A percentile compares a stretch with the other conserved stretches of the same genome.
Evolutionary conservation across 53 echinoderm and acorn worm species (phyloP).

Genomic region (Henricia sp.): DNA sequence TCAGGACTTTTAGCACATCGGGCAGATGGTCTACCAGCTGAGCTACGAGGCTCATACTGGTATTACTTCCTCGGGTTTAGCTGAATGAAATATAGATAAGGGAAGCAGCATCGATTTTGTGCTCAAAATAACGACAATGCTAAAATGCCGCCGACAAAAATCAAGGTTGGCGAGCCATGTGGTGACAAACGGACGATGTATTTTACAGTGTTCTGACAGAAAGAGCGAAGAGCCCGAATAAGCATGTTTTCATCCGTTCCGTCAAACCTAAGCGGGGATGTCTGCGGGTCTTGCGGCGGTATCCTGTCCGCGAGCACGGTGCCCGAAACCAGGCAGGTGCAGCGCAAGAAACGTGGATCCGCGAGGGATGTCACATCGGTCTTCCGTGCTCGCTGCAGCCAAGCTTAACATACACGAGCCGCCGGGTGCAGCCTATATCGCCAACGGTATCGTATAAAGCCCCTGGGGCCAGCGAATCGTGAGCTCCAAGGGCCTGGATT

Average conservation of each 20-base stretch:
- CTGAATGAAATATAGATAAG: no score
- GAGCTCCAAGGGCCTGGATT: conserved; percentile 5
- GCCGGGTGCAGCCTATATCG: conserved; percentile 29
- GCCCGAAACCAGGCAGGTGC: conserved; percentile 26
- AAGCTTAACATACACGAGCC: conserved; percentile 58
- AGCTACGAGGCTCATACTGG: no score
- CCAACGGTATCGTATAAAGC: not conserved
- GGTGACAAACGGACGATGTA: not conserved
- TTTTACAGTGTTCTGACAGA: not conserved
- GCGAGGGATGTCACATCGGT: conserved; percentile 27
- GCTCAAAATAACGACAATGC: not conserved
- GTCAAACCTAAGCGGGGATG: not conserved
- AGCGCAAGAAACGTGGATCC: conserved; percentile 18
- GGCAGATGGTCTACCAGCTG: no score
- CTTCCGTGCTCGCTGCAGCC: conserved; percentile 24
- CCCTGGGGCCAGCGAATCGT: conserved; percentile 6
- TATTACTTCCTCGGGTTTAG: no score
- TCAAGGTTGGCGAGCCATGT: conserved; percentile 14
- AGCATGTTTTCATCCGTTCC: not conserved
- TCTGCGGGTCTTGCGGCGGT: not conserved
- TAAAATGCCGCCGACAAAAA: conserved; percentile 23
- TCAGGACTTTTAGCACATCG: no score
- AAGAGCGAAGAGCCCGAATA: not conserved
- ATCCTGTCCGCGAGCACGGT: not conserved
- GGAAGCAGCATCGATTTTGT: no score